Percentiles rank a stretch among this genome's conserved stretches.
These are phyloP conservation scores for Hemibagrus guttatus DNA, from an alignment of 2,797 vertebrate species.

Conservation along the genomic window DNA sequence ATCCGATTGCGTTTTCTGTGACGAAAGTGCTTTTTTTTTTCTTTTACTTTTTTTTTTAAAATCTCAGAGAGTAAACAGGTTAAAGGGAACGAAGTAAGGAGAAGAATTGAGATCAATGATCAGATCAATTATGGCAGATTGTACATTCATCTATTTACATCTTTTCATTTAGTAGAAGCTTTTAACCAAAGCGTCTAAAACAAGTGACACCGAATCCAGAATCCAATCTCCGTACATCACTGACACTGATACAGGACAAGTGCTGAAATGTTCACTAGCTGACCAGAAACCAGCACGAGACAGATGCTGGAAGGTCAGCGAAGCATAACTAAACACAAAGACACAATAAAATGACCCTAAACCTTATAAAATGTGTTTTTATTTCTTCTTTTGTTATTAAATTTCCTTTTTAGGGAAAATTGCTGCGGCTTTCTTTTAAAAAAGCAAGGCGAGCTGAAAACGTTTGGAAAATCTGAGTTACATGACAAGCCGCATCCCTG, in stretches of 20 bases:
- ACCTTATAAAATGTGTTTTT: constrained; percentile 18
- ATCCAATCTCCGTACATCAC: not conserved
- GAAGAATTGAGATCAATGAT: not conserved
- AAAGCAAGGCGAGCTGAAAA: constrained; percentile 1
- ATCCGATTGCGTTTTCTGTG: not conserved
- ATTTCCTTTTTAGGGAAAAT: not conserved
- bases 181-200: not conserved
- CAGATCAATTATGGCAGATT: constrained; percentile 4
- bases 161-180: not conserved
- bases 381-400: not conserved
- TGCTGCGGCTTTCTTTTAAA: not conserved
- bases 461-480: constrained; percentile 25
- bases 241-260: not conserved
- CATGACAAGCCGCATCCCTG: constrained; percentile 3
- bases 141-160: not conserved
- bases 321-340: not conserved
- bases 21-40: not conserved
- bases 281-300: not conserved
- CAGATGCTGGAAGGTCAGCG: not conserved
- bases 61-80: not conserved
- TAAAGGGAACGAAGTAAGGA: not conserved
- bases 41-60: too few species aligned
- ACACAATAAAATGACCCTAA: constrained; percentile 17
- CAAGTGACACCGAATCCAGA: not conserved
- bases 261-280: not conserved